These are phyloP conservation scores for Silurus glanis DNA, from an alignment of 2,113 vertebrate genomes.

Conservation along the genomic window DNA sequence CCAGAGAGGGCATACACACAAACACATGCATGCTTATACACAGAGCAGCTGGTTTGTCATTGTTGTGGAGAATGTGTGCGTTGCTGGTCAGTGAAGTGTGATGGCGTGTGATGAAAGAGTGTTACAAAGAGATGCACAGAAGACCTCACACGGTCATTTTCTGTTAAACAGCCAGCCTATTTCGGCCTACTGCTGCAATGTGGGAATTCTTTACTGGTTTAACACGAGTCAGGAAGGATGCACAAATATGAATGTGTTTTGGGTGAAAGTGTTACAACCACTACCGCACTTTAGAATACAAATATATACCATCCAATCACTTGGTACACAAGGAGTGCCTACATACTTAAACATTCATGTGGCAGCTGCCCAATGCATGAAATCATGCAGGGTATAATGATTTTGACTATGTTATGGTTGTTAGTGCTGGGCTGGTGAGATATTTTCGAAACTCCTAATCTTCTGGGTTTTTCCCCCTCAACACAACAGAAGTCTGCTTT, in stretches of 20 bases:
- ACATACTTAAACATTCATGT: background rate
- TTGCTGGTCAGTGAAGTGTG: constrained; percentile 53
- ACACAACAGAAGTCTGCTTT: background rate
- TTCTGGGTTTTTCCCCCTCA: background rate
- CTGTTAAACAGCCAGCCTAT: constrained; percentile 27
- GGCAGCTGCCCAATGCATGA: background rate
- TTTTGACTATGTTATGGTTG: background rate
- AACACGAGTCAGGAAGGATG: background rate
- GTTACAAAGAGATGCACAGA: constrained; percentile 34
- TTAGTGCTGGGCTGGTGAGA: background rate
- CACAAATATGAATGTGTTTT: background rate
- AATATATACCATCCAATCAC: background rate
- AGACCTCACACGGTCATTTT: constrained; percentile 49
- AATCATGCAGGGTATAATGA: background rate
- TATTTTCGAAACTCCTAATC: background rate
- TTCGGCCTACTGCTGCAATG: background rate
- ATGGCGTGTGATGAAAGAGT: constrained; percentile 51
- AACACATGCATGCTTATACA: constrained; percentile 45
- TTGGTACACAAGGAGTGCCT: background rate
- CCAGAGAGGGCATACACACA: constrained; percentile 56
- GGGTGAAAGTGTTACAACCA: background rate
- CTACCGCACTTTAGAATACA: background rate
- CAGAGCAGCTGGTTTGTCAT: constrained; percentile 61
- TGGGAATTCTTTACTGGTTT: constrained; percentile 27
- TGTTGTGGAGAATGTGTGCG: constrained; percentile 67